These are phyloP conservation scores for Caenorhabditis sp. DNA, from an alignment of 2,888 invertebrate genomes.

Conservation along the genomic window DNA sequence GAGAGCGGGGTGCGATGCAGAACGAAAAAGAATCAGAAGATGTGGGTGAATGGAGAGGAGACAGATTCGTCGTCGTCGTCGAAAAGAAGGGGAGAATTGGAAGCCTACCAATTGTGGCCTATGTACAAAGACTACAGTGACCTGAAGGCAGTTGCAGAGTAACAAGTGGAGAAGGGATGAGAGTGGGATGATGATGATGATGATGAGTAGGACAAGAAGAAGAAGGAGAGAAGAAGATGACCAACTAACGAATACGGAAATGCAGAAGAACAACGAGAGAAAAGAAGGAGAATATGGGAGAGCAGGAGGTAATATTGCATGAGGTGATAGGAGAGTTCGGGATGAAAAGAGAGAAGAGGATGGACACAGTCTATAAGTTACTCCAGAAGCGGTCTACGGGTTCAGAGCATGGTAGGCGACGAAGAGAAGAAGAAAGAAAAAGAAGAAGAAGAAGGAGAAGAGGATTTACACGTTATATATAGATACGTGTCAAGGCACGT, in stretches of 20 bases:
- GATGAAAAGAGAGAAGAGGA: too few species aligned
- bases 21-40: background rate
- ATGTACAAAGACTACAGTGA: slow-evolving; percentile 55
- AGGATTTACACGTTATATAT: slow-evolving; percentile 54
- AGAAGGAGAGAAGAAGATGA: slow-evolving; percentile 30
- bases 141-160: slow-evolving; percentile 46
- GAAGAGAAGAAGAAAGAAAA: slow-evolving; percentile 1
- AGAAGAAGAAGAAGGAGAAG: background rate
- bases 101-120: slow-evolving; percentile 62
- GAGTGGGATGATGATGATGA: too few species aligned
- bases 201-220: too few species aligned
- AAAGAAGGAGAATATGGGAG: background rate
- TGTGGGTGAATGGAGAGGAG: slow-evolving; percentile 5
- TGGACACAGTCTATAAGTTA: slow-evolving; percentile 42
- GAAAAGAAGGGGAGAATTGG: slow-evolving; percentile 32
- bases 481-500: slow-evolving; percentile 44
- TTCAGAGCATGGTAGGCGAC: slow-evolving; percentile 20
- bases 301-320: slow-evolving; percentile 40
- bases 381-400: slow-evolving; percentile 31
- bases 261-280: slow-evolving; percentile 3
- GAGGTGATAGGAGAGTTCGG: slow-evolving; percentile 56
- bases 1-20: too few species aligned
- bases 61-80: slow-evolving; percentile 25
- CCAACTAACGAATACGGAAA: slow-evolving; percentile 27
- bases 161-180: too few species aligned